Conservation (phyloP, 2,113 vertebrate genomes). For the Brachyhypopomus gauderio region DNA sequence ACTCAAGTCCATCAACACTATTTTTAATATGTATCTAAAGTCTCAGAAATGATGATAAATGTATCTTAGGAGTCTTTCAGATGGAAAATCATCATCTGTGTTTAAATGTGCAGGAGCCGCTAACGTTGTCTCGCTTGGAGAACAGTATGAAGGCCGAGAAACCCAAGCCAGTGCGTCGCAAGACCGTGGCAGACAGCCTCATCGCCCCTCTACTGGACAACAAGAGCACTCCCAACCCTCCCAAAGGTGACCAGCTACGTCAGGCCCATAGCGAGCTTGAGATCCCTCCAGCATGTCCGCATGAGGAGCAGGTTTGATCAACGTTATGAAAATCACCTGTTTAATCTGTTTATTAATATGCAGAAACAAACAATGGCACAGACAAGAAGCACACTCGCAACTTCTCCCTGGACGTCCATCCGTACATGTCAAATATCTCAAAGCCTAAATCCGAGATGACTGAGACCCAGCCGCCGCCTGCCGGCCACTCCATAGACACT, state of each 20-base stretch:
- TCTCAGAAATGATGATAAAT: not conserved
- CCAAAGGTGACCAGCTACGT: slow-evolving; percentile 71
- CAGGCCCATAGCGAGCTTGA: no score
- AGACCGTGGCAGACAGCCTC: slow-evolving; percentile 86
- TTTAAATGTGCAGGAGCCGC: slow-evolving; percentile 77
- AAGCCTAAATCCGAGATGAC: slow-evolving; percentile 85
- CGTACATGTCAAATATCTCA: slow-evolving; percentile 88
- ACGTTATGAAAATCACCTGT: not conserved
- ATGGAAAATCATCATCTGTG: not conserved
- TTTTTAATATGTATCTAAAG: no score
- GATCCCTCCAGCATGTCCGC: no score
- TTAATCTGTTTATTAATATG: slow-evolving; percentile 28
- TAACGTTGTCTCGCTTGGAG: slow-evolving; percentile 86
- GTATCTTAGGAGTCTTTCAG: not conserved
- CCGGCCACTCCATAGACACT: slow-evolving; percentile 83
- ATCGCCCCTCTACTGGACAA: slow-evolving; percentile 89
- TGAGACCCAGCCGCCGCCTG: slow-evolving; percentile 75
- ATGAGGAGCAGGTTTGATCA: no score
- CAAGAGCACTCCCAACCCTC: slow-evolving; percentile 81
- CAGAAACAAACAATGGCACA: slow-evolving; percentile 67
- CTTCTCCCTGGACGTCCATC: slow-evolving; percentile 96
- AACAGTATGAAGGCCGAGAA: slow-evolving; percentile 89
- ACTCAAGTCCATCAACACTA: no score
- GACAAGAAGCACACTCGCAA: slow-evolving; percentile 94
- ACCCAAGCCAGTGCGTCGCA: slow-evolving; percentile 87